These are phyloP conservation scores for Hymenochirus boettgeri DNA, from an alignment of 2,113 vertebrate genomes.

Conservation along the genomic window DNA sequence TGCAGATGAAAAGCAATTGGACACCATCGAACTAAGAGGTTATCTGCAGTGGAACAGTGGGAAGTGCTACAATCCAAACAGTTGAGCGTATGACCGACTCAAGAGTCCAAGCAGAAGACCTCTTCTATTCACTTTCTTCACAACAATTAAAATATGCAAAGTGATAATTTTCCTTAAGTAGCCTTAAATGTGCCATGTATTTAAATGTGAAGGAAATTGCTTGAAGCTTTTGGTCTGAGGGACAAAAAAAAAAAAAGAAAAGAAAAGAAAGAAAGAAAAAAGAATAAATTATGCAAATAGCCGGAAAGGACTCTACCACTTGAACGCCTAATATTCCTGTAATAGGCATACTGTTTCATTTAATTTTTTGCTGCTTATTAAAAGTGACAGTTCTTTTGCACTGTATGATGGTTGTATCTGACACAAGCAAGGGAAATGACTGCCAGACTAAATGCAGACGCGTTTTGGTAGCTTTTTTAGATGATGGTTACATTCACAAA, in stretches of 20 bases:
- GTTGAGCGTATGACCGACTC: slow-evolving; percentile 83
- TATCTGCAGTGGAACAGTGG: slow-evolving; percentile 93
- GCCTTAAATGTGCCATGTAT: slow-evolving; percentile 99
- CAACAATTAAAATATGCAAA: slow-evolving; percentile 99
- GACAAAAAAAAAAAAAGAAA: slow-evolving; percentile 70
- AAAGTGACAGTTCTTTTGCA: slow-evolving; percentile 99
- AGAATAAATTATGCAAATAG: slow-evolving; percentile 99
- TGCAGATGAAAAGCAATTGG: slow-evolving; percentile 98
- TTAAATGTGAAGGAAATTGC: slow-evolving; percentile 99
- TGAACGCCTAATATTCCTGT: slow-evolving; percentile 99
- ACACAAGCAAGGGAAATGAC: slow-evolving; percentile 93
- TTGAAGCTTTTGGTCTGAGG: slow-evolving; percentile 90
- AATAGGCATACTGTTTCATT: slow-evolving; percentile 99
- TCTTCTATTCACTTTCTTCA: slow-evolving; percentile 99
- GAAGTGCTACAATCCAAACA: slow-evolving; percentile 83
- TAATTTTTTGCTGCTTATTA: slow-evolving; percentile 99
- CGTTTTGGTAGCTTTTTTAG: slow-evolving; percentile 98
- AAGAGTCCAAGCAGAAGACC: slow-evolving; percentile 96
- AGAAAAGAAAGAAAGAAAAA: slow-evolving; percentile 52
- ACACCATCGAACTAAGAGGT: slow-evolving; percentile 92
- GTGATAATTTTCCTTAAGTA: slow-evolving; percentile 99
- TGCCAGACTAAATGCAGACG: slow-evolving; percentile 94
- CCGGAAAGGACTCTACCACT: slow-evolving; percentile 96
- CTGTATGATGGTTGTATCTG: slow-evolving; percentile 99
- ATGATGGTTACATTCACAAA: slow-evolving; percentile 99